phyloP scores from a whole-genome alignment of 1,140 invertebrate species.

The Drosophila kikkawai region DNA sequence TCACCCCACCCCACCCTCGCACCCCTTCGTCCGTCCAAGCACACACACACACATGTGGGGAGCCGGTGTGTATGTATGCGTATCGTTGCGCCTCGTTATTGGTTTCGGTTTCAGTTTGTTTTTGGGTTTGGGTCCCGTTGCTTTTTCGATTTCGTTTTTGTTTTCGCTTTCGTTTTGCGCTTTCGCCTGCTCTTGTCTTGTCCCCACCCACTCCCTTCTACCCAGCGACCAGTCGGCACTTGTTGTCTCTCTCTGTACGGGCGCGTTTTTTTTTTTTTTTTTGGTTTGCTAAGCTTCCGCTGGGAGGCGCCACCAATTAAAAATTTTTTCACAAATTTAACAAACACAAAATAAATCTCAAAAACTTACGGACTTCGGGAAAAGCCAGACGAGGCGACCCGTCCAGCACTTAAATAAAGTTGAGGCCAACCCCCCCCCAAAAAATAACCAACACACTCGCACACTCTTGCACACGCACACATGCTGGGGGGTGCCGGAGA shows the following conservation, averaged over 20 bases:
- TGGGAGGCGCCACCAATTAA: slow-evolving; percentile 67
- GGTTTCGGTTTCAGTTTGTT: slow-evolving; percentile 54
- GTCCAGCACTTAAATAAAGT: slow-evolving; percentile 36
- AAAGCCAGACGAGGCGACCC: slow-evolving; percentile 8
- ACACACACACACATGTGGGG: background rate
- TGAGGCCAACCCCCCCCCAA: background rate
- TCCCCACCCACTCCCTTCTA: background rate
- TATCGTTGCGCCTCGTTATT: slow-evolving; percentile 54
- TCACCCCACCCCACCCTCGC: slow-evolving; percentile 19
- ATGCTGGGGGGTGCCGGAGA: background rate
- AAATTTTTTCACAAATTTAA: slow-evolving; percentile 50
- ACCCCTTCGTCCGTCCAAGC: slow-evolving; percentile 1
- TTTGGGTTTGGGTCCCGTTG: slow-evolving; percentile 21
- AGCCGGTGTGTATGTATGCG: slow-evolving; percentile 36
- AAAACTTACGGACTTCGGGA: background rate
- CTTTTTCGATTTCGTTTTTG: slow-evolving; percentile 33
- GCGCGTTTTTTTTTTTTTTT: slow-evolving; percentile 18
- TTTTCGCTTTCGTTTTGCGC: slow-evolving; percentile 42
- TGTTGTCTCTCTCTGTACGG: slow-evolving; percentile 9
- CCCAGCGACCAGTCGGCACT: background rate
- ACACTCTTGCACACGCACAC: slow-evolving; percentile 12
- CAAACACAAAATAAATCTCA: slow-evolving; percentile 46
- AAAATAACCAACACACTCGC: background rate
- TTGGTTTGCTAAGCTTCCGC: slow-evolving; percentile 65
- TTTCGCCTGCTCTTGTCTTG: slow-evolving; percentile 43